Evolutionary conservation across 2,113 vertebrate genomes (phyloP).

Genomic region (Egretta garzetta): DNA sequence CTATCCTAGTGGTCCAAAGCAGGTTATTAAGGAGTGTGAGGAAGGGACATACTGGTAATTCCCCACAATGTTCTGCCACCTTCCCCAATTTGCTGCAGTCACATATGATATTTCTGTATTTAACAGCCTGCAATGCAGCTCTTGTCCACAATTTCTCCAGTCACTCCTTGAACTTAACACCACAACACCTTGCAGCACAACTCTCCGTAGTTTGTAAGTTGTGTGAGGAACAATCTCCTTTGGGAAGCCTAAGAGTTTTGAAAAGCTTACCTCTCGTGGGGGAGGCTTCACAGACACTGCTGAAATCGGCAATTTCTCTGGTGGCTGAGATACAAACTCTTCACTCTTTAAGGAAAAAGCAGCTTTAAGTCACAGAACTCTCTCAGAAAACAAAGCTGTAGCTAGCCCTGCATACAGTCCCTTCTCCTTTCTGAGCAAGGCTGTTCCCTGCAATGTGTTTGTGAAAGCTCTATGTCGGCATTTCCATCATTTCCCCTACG

Average conservation of each 20-base stretch:
- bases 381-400: not conserved
- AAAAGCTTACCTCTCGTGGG: constrained; percentile 33
- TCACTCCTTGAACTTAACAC: not conserved
- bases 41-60: not conserved
- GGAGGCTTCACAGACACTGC: not conserved
- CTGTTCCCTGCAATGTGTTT: not conserved
- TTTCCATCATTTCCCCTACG: not conserved
- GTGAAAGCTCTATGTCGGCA: not conserved
- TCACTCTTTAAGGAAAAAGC: constrained; percentile 41
- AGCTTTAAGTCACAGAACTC: not conserved
- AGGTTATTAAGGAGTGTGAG: not conserved
- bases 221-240: not conserved
- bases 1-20: not conserved
- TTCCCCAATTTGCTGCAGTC: not conserved
- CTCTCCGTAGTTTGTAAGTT: fast-evolving
- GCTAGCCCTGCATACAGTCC: not conserved
- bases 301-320: not conserved
- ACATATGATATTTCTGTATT: not conserved
- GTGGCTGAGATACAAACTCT: constrained; percentile 32
- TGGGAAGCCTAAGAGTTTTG: not conserved
- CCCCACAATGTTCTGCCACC: not conserved
- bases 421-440: not conserved
- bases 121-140: not conserved
- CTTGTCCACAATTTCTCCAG: not conserved
- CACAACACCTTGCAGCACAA: not conserved